Base-by-base conservation (phyloP, 2,797 vertebrate genomes). In the Cyprinodon diabolis region DNA sequence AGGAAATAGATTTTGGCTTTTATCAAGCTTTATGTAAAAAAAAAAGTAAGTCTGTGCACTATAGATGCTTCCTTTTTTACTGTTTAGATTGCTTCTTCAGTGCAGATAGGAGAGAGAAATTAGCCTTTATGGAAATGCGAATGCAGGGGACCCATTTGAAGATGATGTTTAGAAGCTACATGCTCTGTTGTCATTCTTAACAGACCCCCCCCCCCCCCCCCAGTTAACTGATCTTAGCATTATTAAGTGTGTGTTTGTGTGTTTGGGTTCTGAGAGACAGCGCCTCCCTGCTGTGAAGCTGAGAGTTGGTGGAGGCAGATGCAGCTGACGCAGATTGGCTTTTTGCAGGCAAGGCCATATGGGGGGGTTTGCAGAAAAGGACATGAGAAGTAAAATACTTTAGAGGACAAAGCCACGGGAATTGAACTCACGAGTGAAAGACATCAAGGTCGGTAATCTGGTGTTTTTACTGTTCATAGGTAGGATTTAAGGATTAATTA, bases 261-360 rank as follows among this genome's bases (percentile, higher is more conserved):
- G 73, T 88, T 84, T 85, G 86, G 77, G 89, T 79, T 87, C 71
- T 83, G 75, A 77, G 86, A 91, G 81, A 93, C 85, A 81, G 89
- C 74, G 84, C 87, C 90, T 79, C 87, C 91, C 91, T 71, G 88
- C 87, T 90, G 91, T 8, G 90, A 85, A 86, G 81, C 81, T 71
- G 75, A 83, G 86, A 92, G 87, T 89, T 77, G 54, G 89, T 92
- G 92, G 91, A 91, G 91, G 89, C 91, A 93, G 94, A 92, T 92
- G 93, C 94, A 94, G 91, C 90, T 94, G 94, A 93, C 89, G 91
- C 92, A 94, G 90, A 93, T 79, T 71, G 91, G 90, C 89, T 86
- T 89, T 86, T 85, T 89, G 83, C 86, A 79, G 89, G 78, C 82
- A 89, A 84, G 84, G 81, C 85, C 77, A 89, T 79, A 89, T 83